Percentiles rank a stretch among this genome's conserved stretches.
phyloP scores from a whole-genome alignment of 2,888 invertebrate genomes.

The Corbicula japonica region DNA sequence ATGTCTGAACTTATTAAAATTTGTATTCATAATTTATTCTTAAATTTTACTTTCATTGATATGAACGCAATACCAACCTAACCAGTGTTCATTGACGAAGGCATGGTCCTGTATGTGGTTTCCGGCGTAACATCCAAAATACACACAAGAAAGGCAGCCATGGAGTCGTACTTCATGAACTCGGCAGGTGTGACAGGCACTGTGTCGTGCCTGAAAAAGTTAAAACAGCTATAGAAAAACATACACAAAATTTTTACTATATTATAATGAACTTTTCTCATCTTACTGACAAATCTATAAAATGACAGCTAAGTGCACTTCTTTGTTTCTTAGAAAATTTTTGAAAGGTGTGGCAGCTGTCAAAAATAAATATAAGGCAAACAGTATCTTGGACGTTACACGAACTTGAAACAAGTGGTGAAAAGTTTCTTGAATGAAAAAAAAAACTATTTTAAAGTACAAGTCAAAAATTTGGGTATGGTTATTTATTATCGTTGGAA shows the following conservation, averaged over 20 bases:
- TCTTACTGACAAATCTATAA: too few species aligned
- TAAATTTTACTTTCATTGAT: too few species aligned
- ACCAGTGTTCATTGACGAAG: slow-evolving; percentile 92
- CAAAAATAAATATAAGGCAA: too few species aligned
- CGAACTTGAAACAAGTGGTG: too few species aligned
- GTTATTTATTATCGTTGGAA: not conserved
- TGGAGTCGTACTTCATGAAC: slow-evolving; percentile 89
- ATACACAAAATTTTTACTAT: too few species aligned
- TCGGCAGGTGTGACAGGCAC: slow-evolving; percentile 94
- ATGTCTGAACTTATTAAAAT: slow-evolving; percentile 2
- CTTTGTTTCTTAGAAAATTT: too few species aligned
- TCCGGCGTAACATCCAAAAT: slow-evolving; percentile 94
- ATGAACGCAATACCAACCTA: slow-evolving; percentile 89
- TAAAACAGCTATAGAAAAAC: too few species aligned
- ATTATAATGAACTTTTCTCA: not conserved
- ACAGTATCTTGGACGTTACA: too few species aligned
- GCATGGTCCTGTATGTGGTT: slow-evolving; percentile 95
- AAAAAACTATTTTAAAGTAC: not conserved
- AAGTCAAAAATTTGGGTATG: not conserved
- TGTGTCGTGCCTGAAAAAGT: slow-evolving; percentile 92
- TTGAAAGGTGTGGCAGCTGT: too few species aligned
- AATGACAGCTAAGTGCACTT: too few species aligned
- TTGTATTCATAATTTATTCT: too few species aligned
- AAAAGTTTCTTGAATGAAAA: too few species aligned
- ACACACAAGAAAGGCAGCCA: slow-evolving; percentile 92